These are phyloP conservation scores for Cynopterus sphinx DNA, from an alignment of 2,797 vertebrate genomes.

Conservation along the genomic window DNA sequence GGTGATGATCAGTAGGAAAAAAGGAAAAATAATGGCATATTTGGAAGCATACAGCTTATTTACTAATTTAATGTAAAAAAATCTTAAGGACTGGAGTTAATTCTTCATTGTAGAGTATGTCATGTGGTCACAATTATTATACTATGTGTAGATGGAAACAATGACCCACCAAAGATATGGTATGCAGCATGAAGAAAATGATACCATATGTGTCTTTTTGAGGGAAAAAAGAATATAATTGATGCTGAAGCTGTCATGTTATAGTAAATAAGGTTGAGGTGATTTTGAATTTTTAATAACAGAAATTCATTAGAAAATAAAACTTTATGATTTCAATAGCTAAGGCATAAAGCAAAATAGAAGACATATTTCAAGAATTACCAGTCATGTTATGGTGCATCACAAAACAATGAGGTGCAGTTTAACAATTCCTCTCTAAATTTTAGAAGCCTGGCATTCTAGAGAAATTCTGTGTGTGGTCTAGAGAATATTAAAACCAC, in stretches of 20 bases:
- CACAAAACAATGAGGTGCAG: not conserved
- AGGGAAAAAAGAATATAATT: not conserved
- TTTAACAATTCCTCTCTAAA: not conserved
- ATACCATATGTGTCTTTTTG: not conserved
- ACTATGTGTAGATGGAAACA: slow-evolving; percentile 27
- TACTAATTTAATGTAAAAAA: not conserved
- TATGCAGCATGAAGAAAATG: not conserved
- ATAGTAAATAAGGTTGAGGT: not conserved
- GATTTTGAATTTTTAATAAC: not conserved
- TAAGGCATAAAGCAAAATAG: not conserved
- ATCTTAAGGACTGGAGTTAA: not conserved
- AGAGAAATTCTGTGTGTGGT: not conserved
- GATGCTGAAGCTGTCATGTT: not conserved
- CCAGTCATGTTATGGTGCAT: no score
- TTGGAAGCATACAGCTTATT: not conserved
- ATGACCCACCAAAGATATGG: not conserved
- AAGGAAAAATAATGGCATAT: not conserved
- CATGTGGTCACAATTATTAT: slow-evolving; percentile 56
- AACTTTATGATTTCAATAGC: not conserved
- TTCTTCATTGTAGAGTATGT: not conserved
- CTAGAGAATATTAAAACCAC: not conserved
- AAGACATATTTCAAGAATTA: not conserved
- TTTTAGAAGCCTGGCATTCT: not conserved
- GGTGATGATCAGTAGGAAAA: not conserved
- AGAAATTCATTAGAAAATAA: slow-evolving; percentile 27